A percentile compares a stretch with the other conserved stretches of the same genome.
These are phyloP conservation scores for Eumeta japonica DNA, from an alignment of 1,140 invertebrate species.

Conservation along the genomic window DNA sequence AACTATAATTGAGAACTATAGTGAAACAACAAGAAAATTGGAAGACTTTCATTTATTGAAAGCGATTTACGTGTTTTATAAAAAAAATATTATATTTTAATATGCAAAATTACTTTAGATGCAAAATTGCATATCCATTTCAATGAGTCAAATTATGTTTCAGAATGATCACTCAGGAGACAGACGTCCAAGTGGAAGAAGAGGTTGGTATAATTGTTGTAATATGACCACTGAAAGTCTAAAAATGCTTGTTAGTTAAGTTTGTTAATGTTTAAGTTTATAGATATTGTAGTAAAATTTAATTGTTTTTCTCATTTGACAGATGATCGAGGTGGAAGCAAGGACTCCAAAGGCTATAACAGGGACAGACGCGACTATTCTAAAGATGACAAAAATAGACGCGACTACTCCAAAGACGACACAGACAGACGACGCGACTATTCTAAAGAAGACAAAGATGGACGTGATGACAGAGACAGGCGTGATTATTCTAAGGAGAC, in stretches of 20 bases:
- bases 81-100: too few species aligned
- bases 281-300: constrained; percentile 1
- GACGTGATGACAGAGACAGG: constrained; percentile 24
- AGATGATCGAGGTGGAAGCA: constrained; percentile 44
- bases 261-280: too few species aligned
- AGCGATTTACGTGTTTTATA: too few species aligned
- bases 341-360: constrained; percentile 17
- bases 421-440: constrained; percentile 13
- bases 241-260: too few species aligned
- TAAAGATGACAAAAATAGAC: constrained; percentile 28
- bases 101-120: too few species aligned
- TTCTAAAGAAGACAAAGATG: constrained; percentile 7
- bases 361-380: constrained; percentile 35
- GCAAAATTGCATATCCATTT: too few species aligned
- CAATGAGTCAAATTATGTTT: too few species aligned
- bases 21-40: too few species aligned
- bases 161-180: constrained; percentile 49
- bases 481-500: constrained; percentile 20
- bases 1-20: too few species aligned
- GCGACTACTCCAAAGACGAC: constrained; percentile 17
- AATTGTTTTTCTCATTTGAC: constrained; percentile 8
- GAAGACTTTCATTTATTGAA: too few species aligned
- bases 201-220: constrained; percentile 24
- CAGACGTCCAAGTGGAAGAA: constrained; percentile 31
- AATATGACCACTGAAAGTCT: too few species aligned